Percentiles rank a stretch among this genome's conserved stretches.
Conservation (phyloP, 64 coral and sea anemone genomes). For the Pachyseris speciosa region DNA sequence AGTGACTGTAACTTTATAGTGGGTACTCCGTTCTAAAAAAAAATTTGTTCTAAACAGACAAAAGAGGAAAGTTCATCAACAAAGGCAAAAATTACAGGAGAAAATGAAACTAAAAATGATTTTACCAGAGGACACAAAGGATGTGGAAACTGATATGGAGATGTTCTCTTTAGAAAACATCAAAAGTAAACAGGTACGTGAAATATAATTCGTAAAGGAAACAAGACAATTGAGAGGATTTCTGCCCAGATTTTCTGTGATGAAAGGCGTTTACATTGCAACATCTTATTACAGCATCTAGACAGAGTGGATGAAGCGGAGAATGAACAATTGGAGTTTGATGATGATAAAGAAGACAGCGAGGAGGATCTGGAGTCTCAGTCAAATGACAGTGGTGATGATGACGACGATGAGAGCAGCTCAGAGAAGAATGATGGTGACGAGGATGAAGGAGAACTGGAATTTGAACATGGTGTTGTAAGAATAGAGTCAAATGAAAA, state of each 20-base stretch:
- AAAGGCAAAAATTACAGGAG: conserved; percentile 87
- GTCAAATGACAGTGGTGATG: background rate
- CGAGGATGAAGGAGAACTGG: background rate
- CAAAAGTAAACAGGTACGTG: conserved; percentile 89
- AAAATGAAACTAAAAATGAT: conserved; percentile 94
- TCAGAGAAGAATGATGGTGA: background rate
- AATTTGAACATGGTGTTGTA: conserved; percentile 3
- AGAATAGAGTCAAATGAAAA: background rate
- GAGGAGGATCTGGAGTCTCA: conserved; percentile 54
- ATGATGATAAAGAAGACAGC: conserved; percentile 40
- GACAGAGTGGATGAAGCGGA: conserved; percentile 85
- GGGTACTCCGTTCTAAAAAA: too few relatives aligned
- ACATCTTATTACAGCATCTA: conserved; percentile 62
- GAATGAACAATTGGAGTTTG: conserved; percentile 35
- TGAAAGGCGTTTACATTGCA: too few relatives aligned
- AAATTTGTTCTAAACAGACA: conserved; percentile 55
- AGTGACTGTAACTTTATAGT: too few relatives aligned
- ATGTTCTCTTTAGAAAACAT: conserved; percentile 88
- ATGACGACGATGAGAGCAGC: background rate
- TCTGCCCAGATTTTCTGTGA: background rate
- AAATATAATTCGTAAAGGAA: background rate
- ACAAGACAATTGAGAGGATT: background rate
- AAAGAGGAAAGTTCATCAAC: conserved; percentile 80
- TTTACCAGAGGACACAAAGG: conserved; percentile 78
- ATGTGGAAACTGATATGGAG: conserved; percentile 74